Evolutionary conservation across 2,113 vertebrate species (phyloP).

Genomic region (Choloepus hoffmanni): DNA sequence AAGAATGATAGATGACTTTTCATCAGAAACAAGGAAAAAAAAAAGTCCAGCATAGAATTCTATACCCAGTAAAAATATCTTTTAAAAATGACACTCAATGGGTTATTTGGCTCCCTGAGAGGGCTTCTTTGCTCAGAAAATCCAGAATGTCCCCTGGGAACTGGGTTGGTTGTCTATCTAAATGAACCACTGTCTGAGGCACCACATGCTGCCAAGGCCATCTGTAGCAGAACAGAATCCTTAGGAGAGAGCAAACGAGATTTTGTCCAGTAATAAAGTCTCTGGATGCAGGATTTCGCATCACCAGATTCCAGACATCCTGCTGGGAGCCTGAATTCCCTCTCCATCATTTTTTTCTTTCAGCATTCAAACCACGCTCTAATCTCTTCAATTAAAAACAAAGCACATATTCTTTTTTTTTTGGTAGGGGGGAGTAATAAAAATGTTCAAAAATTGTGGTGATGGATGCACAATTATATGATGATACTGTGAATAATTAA

Average conservation of each 20-base stretch:
- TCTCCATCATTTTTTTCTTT: neutral
- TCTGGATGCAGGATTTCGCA: neutral
- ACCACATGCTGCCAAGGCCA: neutral
- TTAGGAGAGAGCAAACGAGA: neutral
- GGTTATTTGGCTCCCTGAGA: neutral
- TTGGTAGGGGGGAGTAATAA: too few relatives aligned
- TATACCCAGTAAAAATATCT: too few relatives aligned
- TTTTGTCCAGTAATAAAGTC: neutral
- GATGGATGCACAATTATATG: too few relatives aligned
- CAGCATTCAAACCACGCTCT: neutral
- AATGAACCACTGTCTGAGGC: neutral
- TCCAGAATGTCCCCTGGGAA: neutral
- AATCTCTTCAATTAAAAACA: neutral
- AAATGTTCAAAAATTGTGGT: too few relatives aligned
- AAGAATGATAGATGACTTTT: neutral
- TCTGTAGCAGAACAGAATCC: neutral
- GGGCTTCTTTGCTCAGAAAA: neutral
- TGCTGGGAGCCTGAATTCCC: neutral
- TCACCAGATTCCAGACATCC: neutral
- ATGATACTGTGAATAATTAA: too few relatives aligned
- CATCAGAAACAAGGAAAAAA: neutral
- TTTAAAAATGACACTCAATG: neutral
- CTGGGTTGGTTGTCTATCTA: neutral
- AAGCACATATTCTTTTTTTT: neutral
- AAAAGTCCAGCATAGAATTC: neutral